These are phyloP conservation scores for Leuctra nigra DNA, from an alignment of 2,888 invertebrate species.

Conservation along the genomic window DNA sequence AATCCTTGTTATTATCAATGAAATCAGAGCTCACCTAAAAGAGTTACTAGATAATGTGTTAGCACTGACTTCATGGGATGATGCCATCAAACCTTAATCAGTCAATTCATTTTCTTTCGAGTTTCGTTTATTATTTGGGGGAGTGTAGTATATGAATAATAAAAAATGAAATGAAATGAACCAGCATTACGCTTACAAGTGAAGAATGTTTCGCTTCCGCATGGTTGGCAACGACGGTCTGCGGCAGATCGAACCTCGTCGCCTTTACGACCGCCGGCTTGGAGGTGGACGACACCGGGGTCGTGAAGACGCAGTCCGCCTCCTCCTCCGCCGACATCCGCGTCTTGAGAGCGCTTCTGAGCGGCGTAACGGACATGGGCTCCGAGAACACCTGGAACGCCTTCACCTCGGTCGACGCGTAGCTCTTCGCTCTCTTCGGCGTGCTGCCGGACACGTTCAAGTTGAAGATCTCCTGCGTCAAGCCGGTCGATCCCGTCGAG, in stretches of 20 bases:
- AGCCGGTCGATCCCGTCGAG: background rate
- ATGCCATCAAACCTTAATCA: no score
- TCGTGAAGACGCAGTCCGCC: slow-evolving; percentile 8
- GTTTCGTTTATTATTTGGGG: no score
- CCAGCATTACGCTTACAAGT: no score
- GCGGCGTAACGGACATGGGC: background rate
- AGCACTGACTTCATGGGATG: no score
- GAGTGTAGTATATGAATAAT: no score
- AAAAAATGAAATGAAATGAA: no score
- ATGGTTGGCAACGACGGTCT: background rate
- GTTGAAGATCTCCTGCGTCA: slow-evolving; percentile 20
- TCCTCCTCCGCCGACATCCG: background rate
- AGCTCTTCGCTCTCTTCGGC: background rate
- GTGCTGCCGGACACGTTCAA: slow-evolving; percentile 11
- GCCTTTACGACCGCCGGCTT: slow-evolving; percentile 40
- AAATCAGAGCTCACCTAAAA: no score
- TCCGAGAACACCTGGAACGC: background rate
- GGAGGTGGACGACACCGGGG: slow-evolving; percentile 12
- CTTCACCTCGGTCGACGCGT: background rate
- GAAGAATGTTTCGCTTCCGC: background rate
- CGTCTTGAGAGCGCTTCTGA: slow-evolving; percentile 21
- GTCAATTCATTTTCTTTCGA: no score
- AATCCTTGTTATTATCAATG: no score
- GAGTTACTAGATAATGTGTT: no score
- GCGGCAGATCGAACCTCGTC: slow-evolving; percentile 56